These are phyloP conservation scores for Rhinolophus ferrumequinum DNA, from an alignment of 2,113 vertebrate genomes.

Conservation along the genomic window DNA sequence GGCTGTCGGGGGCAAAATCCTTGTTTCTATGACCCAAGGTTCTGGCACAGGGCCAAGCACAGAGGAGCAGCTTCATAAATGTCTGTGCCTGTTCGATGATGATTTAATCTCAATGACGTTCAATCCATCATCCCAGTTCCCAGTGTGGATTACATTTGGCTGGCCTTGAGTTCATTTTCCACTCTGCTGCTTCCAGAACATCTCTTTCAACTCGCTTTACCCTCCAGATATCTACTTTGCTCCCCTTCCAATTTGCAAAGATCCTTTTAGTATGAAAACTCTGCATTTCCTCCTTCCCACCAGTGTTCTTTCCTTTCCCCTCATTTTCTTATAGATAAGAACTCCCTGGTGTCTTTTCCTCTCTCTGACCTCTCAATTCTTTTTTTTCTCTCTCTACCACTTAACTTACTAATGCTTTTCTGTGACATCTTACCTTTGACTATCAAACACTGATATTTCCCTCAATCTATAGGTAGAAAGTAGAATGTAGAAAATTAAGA, in stretches of 20 bases:
- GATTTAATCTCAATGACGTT: background rate
- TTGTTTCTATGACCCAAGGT: background rate
- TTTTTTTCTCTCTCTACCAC: background rate
- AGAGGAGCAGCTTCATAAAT: background rate
- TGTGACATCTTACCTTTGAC: background rate
- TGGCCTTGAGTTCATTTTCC: conserved; percentile 40
- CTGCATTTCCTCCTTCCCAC: background rate
- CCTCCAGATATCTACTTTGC: background rate
- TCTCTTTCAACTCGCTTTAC: background rate
- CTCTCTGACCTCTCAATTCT: background rate
- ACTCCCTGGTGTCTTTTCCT: background rate
- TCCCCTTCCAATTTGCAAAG: background rate
- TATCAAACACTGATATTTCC: background rate
- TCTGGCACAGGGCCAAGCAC: background rate
- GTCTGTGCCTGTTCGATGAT: background rate
- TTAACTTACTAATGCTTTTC: background rate
- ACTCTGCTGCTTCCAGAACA: background rate
- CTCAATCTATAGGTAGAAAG: background rate
- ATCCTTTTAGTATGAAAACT: background rate
- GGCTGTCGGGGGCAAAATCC: background rate
- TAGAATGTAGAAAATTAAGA: background rate
- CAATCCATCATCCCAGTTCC: conserved; percentile 10
- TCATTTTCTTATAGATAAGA: background rate
- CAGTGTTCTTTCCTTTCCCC: background rate
- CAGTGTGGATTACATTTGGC: background rate